These are phyloP conservation scores for Drosophila austrosaltans DNA, from an alignment of 2,888 invertebrate species.

Conservation along the genomic window DNA sequence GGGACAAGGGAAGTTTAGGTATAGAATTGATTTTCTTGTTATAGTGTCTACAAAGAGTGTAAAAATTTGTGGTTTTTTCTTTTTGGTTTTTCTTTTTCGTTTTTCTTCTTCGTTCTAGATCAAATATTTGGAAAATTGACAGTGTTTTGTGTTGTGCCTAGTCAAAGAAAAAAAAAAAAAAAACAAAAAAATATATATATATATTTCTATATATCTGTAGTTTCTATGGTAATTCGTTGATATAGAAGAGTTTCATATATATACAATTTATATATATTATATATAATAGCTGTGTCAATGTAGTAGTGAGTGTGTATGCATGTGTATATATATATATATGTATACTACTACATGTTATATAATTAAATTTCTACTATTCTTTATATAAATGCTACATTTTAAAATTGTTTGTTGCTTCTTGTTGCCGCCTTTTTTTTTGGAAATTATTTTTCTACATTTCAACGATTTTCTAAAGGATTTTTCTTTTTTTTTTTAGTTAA, in stretches of 20 bases:
- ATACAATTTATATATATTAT: slow-evolving; percentile 33
- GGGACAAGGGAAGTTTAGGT: too few relatives aligned
- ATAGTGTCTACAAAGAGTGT: slow-evolving; percentile 69
- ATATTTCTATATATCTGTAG: slow-evolving; percentile 19
- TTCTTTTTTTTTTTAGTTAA: slow-evolving; percentile 3
- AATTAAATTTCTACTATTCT: slow-evolving; percentile 39
- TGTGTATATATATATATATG: slow-evolving; percentile 11
- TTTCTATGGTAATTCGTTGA: slow-evolving; percentile 71
- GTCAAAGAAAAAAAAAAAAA: slow-evolving; percentile 24
- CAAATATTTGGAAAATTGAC: slow-evolving; percentile 69
- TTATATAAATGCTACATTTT: slow-evolving; percentile 72
- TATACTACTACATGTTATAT: slow-evolving; percentile 30
- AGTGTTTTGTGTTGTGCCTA: slow-evolving; percentile 51
- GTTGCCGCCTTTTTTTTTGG: slow-evolving; percentile 1
- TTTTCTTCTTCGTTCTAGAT: slow-evolving; percentile 48
- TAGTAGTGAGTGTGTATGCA: background rate
- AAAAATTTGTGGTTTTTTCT: slow-evolving; percentile 51
- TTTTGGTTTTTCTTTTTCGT: slow-evolving; percentile 24
- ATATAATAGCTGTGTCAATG: too few relatives aligned
- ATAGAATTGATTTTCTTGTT: slow-evolving; percentile 19
- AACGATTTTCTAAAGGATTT: background rate
- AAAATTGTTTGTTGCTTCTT: slow-evolving; percentile 57
- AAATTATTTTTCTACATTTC: background rate
- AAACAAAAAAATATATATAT: slow-evolving; percentile 13
- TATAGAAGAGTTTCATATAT: slow-evolving; percentile 61